Base-by-base conservation (phyloP, 2,113 vertebrate species). In the Microtus richardsoni region DNA sequence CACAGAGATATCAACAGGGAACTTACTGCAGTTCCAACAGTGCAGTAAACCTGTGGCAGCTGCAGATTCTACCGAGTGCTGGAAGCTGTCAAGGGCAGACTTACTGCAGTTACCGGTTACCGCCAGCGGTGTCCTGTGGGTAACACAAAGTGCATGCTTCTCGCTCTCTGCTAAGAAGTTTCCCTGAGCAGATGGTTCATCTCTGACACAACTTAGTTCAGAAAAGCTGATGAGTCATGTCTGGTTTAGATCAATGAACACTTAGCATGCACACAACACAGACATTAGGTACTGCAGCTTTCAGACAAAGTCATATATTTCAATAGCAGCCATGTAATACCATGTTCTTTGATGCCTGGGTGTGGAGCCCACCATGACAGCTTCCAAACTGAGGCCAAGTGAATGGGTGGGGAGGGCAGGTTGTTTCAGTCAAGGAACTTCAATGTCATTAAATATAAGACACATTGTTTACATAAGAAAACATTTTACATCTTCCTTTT, bases 111-210 rank as follows among this genome's bases (percentile, higher is more conserved):
- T 62, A 58, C 54, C 80, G 84, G 1, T 80, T 8, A 74, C 90
- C 2, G 6, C 60, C 87, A 62, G 73, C 4, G 52, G 62, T 7
- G 4, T 30, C 88, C 96, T 66, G 19, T 13, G 54, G 86, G 88
- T 73, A 88, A 68, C 44, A 28, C 2, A 91, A 62, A 74, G 44
- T 94, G 84, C 11, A 89, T 10, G 83, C 90, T 89, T 89, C 94
- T 78, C 86, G 49, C 39, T 52, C 91, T 54, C 92, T 79, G 91
- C 58, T 83, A 66, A 86, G 44, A 93, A 30, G 68, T 30, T 91
- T 94, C 79, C 79, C 90, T n/a, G 44, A 93, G 88, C 95, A 96
- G 95, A 96, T 95, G 96, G 89, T 73, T 95, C 89, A 73, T 87
- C 95, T 96, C 94, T 36, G 62, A 97, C 74, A 91, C 94, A 94